Percentiles rank a stretch among this genome's conserved stretches.
These are phyloP conservation scores for Agonopterix heracliana DNA, from an alignment of 2,888 invertebrate genomes.

Conservation along the genomic window DNA sequence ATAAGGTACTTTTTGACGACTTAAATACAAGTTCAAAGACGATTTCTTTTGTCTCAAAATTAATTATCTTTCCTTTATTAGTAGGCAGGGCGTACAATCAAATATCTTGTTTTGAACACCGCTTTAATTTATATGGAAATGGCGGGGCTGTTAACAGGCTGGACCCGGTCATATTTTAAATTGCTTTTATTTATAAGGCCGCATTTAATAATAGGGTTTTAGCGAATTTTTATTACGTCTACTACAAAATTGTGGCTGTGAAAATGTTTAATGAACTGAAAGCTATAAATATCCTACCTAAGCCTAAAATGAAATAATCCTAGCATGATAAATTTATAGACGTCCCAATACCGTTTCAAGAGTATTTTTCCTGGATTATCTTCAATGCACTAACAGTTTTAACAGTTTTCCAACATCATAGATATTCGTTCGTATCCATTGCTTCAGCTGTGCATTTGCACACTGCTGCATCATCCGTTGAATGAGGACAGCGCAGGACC, in stretches of 20 bases:
- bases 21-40: background rate
- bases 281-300: no score
- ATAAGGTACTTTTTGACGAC: background rate
- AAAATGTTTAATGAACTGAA: no score
- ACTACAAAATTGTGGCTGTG: background rate
- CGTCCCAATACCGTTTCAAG: no score
- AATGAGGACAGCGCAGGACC: no score
- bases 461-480: no score
- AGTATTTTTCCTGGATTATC: no score
- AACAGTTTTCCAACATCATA: no score
- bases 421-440: no score
- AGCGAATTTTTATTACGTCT: slow-evolving; percentile 13
- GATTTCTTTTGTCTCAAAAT: background rate
- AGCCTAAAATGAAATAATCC: no score
- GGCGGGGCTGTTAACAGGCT: slow-evolving; percentile 28
- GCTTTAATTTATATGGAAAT: slow-evolving; percentile 67
- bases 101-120: slow-evolving; percentile 50
- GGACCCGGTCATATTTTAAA: slow-evolving; percentile 30
- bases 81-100: slow-evolving; percentile 31
- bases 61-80: background rate
- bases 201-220: slow-evolving; percentile 9
- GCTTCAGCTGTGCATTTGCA: no score
- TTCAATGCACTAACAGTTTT: no score
- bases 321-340: no score
- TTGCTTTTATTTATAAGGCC: slow-evolving; percentile 27